phyloP scores from a whole-genome alignment of 1,140 invertebrate species.

The Brachystomella parvula region DNA sequence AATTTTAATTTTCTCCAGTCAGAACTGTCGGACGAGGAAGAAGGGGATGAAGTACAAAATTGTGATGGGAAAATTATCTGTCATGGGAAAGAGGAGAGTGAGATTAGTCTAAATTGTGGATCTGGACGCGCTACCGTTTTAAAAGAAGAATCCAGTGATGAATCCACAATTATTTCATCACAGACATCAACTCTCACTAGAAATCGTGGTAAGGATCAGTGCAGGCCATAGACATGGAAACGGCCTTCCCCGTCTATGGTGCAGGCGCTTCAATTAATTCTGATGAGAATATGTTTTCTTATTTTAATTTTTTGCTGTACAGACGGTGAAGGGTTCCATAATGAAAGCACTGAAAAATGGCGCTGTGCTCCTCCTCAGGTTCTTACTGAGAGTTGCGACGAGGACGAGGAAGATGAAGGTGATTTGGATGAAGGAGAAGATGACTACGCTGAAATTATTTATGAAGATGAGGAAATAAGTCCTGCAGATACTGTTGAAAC shows the following conservation, averaged over 20 bases:
- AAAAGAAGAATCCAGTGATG: constrained; percentile 87
- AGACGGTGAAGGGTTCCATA: constrained; percentile 30
- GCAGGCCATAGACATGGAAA: too few species aligned
- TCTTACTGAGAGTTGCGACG: constrained; percentile 38
- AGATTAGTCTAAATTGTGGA: constrained; percentile 39
- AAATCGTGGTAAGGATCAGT: constrained; percentile 70
- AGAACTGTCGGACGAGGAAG: neutral
- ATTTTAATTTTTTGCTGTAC: neutral
- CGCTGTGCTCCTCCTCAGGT: constrained; percentile 32
- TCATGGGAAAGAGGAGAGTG: constrained; percentile 49
- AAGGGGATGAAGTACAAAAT: constrained; percentile 9
- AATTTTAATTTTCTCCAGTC: constrained; percentile 67
- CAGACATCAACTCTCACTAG: constrained; percentile 91
- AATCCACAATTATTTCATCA: constrained; percentile 90
- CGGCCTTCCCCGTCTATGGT: too few species aligned
- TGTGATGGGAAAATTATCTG: neutral
- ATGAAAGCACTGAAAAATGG: constrained; percentile 33
- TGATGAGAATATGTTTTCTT: neutral
- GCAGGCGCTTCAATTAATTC: constrained; percentile 10
- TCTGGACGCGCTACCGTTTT: constrained; percentile 46
- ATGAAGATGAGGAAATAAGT: constrained; percentile 41
- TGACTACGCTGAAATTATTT: constrained; percentile 39
- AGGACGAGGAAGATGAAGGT: constrained; percentile 32
- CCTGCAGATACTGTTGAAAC: constrained; percentile 42
- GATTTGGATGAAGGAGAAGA: constrained; percentile 46